Percentiles rank a stretch among this genome's conserved stretches.
These are phyloP conservation scores for Myodes glareolus DNA, from an alignment of 2,113 vertebrate genomes.

Conservation along the genomic window DNA sequence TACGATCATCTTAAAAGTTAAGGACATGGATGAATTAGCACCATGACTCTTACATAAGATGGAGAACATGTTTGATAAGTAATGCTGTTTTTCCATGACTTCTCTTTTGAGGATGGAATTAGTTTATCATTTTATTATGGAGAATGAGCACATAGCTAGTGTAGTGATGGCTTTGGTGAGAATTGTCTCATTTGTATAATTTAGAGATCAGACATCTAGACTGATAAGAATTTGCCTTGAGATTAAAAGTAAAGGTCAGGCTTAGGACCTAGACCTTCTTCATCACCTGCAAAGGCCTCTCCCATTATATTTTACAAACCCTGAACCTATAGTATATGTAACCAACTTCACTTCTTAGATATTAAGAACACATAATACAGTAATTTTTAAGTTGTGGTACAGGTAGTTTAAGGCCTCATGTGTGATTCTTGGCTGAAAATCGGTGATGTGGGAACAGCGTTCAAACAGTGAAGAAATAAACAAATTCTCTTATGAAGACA, in stretches of 20 bases:
- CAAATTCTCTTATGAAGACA: neutral
- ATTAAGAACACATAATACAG: neutral
- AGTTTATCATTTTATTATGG: neutral
- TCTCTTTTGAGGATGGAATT: neutral
- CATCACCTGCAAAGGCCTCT: neutral
- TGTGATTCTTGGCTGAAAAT: conserved; percentile 1
- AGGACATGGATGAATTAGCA: neutral
- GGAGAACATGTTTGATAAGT: neutral
- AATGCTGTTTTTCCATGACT: neutral
- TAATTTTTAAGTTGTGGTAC: neutral
- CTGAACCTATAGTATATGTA: neutral
- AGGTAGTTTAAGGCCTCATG: neutral
- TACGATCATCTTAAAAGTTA: neutral
- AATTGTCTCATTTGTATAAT: neutral
- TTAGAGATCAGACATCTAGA: neutral
- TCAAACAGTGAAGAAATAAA: neutral
- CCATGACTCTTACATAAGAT: neutral
- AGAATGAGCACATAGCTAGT: neutral
- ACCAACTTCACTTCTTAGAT: neutral
- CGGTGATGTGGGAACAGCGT: neutral
- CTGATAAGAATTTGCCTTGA: neutral
- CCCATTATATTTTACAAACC: neutral
- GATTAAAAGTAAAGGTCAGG: neutral
- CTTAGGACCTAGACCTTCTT: neutral
- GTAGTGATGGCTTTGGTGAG: neutral